These are phyloP conservation scores for Otis tarda DNA, from an alignment of 2,113 vertebrate genomes.

Conservation along the genomic window DNA sequence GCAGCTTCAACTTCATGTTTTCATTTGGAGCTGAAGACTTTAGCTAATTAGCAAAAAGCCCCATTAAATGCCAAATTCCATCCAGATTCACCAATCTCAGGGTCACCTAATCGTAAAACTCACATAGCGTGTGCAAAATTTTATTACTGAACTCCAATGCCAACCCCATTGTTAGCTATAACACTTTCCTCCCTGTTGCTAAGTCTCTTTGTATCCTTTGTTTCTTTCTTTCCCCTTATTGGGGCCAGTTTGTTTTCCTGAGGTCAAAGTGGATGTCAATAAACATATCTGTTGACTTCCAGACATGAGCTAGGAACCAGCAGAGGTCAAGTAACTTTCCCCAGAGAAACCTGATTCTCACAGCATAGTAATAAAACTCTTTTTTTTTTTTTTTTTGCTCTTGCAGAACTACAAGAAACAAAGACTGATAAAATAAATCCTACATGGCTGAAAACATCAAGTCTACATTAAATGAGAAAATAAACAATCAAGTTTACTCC, in stretches of 20 bases:
- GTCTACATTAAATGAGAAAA: not conserved
- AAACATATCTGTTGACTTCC: conserved; percentile 34
- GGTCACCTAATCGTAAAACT: not conserved
- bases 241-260: conserved; percentile 4
- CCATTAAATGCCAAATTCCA: not conserved
- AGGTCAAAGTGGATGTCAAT: conserved; percentile 53
- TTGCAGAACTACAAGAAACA: not conserved
- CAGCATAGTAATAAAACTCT: not conserved
- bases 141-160: not conserved
- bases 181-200: not conserved
- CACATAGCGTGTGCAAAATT: not conserved
- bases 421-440: not conserved
- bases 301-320: not conserved
- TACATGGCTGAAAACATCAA: not conserved
- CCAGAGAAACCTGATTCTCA: conserved; percentile 13
- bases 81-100: not conserved
- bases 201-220: not conserved
- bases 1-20: not conserved
- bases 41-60: not conserved
- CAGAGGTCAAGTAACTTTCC: conserved; percentile 38
- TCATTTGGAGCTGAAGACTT: not conserved
- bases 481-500: not conserved
- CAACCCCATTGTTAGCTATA: conserved; percentile 4
- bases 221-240: conserved; percentile 41
- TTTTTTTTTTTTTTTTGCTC: not conserved